A percentile compares a stretch with the other conserved stretches of the same genome.
These are phyloP conservation scores for Sylvilagus floridanus DNA, from an alignment of 2,797 vertebrate species.

Conservation along the genomic window DNA sequence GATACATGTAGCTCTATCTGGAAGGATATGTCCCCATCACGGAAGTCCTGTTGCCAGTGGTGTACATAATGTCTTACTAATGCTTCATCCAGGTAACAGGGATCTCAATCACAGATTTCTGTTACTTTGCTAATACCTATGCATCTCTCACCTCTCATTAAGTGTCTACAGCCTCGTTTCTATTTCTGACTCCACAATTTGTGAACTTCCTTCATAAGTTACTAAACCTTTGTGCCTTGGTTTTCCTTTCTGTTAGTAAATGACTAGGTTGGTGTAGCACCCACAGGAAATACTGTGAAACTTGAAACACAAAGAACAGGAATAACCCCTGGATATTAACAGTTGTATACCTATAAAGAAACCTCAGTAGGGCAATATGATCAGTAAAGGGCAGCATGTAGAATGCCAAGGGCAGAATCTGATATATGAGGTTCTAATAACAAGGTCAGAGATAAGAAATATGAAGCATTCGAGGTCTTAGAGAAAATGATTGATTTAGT, in stretches of 20 bases:
- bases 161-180: not conserved
- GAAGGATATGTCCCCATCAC: not conserved
- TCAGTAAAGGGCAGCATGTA: not conserved
- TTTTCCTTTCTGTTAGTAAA: not conserved
- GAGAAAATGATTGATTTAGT: not conserved
- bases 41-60: not conserved
- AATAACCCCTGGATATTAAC: not conserved
- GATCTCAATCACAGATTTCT: not conserved
- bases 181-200: not conserved
- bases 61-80: not conserved
- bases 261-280: not conserved
- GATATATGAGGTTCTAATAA: not conserved
- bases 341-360: not conserved
- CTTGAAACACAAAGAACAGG: not conserved
- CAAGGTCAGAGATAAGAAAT: not conserved
- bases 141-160: too few species aligned
- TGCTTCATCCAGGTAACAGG: not conserved
- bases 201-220: not conserved
- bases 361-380: not conserved
- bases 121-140: not conserved
- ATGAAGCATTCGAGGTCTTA: not conserved
- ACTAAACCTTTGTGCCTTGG: not conserved
- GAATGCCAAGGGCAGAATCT: too few species aligned
- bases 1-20: fast-evolving
- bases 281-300: not conserved